A percentile compares a stretch with the other conserved stretches of the same genome.
Conservation (phyloP, 2,113 vertebrate species). For the Myxocyprinus asiaticus region DNA sequence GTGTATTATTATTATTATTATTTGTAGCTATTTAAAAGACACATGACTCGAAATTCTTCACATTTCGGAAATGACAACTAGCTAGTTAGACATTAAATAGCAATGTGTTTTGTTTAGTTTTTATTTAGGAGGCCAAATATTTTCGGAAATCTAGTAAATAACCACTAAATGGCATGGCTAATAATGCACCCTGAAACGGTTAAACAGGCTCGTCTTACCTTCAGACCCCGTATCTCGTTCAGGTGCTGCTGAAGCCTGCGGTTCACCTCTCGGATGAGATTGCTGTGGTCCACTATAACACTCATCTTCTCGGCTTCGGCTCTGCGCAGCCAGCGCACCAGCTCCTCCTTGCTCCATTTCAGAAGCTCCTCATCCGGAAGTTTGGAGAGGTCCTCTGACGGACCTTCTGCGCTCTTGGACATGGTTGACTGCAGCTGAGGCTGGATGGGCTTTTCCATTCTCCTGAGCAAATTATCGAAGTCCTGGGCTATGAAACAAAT, state of each 20-base stretch:
- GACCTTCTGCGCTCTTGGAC: slow-evolving; percentile 64
- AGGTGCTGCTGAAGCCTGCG: slow-evolving; percentile 95
- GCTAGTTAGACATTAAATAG: not conserved
- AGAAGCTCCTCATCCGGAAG: slow-evolving; percentile 89
- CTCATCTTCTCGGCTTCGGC: slow-evolving; percentile 94
- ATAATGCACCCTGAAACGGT: not conserved
- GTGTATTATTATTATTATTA: no score
- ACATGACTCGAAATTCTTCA: no score
- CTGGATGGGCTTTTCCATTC: slow-evolving; percentile 69
- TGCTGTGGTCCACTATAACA: slow-evolving; percentile 95
- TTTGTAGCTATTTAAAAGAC: no score
- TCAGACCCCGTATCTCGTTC: slow-evolving; percentile 91
- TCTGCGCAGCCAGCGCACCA: slow-evolving; percentile 87
- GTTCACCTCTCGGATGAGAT: slow-evolving; percentile 96
- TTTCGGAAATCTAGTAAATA: no score
- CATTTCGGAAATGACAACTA: not conserved
- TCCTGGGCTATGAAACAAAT: slow-evolving; percentile 38
- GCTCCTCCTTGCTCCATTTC: slow-evolving; percentile 92
- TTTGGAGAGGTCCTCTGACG: slow-evolving; percentile 86
- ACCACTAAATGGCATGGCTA: no score
- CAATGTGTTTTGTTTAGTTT: no score
- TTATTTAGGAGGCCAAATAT: no score
- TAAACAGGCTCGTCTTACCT: slow-evolving; percentile 77
- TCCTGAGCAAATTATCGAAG: slow-evolving; percentile 45
- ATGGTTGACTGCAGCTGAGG: slow-evolving; percentile 47